Conservation (phyloP, 2,113 vertebrate species). For the Formicarius rufipectus region DNA sequence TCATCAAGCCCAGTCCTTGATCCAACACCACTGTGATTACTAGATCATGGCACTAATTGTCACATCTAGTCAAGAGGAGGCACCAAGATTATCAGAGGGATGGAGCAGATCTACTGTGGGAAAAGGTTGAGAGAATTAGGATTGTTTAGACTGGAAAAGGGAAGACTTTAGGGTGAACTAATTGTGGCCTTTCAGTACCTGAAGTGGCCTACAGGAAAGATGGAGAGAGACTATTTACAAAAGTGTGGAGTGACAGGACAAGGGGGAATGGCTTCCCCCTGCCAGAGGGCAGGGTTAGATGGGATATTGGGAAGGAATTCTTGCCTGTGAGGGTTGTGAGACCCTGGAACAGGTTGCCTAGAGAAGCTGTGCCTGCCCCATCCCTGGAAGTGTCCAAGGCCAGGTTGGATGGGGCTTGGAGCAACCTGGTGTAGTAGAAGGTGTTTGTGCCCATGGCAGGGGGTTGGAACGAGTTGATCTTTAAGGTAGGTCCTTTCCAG, state of each 20-base stretch:
- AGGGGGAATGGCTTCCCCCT: not conserved
- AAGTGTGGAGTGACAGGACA: not conserved
- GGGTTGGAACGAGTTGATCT: accelerated
- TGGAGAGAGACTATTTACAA: not conserved
- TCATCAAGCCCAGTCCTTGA: no score
- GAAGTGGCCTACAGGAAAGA: not conserved
- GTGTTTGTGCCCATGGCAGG: not conserved
- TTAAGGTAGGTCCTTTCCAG: not conserved
- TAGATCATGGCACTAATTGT: no score
- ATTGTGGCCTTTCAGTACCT: not conserved
- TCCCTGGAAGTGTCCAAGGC: not conserved
- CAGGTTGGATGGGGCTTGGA: not conserved
- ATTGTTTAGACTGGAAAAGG: not conserved
- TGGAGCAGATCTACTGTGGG: not conserved
- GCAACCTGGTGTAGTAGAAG: accelerated
- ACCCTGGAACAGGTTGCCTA: not conserved
- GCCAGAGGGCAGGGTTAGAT: not conserved
- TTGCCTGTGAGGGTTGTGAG: accelerated
- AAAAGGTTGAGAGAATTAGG: not conserved
- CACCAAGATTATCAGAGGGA: not conserved
- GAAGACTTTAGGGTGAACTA: not conserved
- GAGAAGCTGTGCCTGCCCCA: accelerated
- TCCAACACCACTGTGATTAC: no score
- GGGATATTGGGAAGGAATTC: not conserved
- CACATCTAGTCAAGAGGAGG: no score